Evolutionary conservation across 2,888 invertebrate species (phyloP).

Genomic region (Eueremaeus valkanovi): DNA sequence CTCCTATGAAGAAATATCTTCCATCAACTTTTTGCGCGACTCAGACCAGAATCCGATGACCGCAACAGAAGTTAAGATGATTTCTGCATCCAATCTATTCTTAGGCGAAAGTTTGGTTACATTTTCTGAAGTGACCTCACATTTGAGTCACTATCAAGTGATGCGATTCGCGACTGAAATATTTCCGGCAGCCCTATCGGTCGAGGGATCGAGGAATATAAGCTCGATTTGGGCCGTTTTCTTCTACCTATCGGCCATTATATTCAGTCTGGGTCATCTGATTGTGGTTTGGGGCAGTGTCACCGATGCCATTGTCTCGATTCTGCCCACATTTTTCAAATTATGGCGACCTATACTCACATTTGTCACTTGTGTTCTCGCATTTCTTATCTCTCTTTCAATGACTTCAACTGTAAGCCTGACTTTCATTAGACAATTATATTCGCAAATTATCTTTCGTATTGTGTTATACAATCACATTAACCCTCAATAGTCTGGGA

Average conservation of each 20-base stretch:
- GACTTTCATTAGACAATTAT: too few relatives aligned
- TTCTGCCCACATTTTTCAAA: conserved; percentile 67
- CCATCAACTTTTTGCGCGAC: conserved; percentile 21
- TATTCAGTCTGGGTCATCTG: conserved; percentile 78
- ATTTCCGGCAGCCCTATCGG: conserved; percentile 77
- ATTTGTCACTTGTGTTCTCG: conserved; percentile 72
- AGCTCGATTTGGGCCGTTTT: conserved; percentile 85
- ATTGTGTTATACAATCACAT: background rate
- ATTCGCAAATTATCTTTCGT: background rate
- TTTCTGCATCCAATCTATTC: conserved; percentile 43
- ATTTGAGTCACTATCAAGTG: conserved; percentile 63
- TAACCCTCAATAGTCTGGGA: background rate
- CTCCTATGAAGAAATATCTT: conserved; percentile 69
- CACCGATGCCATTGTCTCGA: conserved; percentile 74
- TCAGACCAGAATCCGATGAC: conserved; percentile 7
- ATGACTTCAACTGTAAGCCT: conserved; percentile 76
- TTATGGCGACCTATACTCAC: conserved; percentile 78
- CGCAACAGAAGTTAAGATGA: conserved; percentile 5
- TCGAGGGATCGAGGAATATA: conserved; percentile 67
- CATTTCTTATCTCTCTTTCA: conserved; percentile 74
- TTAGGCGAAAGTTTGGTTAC: conserved; percentile 44
- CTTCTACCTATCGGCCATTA: conserved; percentile 75
- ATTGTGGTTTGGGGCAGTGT: conserved; percentile 88
- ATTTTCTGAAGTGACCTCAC: conserved; percentile 33
- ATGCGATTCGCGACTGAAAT: conserved; percentile 79